Base-by-base conservation (phyloP, 2,888 invertebrate genomes). In the Sarcophaga subvicina region DNA sequence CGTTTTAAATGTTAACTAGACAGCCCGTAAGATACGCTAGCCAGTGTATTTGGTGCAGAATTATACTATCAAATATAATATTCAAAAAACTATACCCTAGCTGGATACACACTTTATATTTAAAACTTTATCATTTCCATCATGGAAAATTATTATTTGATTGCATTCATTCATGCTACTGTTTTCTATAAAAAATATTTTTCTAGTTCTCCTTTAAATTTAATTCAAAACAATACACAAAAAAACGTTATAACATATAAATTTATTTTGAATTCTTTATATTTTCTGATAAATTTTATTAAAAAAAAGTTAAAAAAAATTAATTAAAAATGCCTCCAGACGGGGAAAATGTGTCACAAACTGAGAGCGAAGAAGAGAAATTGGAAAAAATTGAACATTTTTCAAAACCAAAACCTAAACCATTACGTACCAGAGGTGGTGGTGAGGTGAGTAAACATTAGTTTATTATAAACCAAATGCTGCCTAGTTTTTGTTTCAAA, bases 361-460 rank as follows among this genome's bases (percentile, higher is more conserved):
- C 54, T 2, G 77, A 79, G 59, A 81, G 78, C 54, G 84, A 70
- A 14, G 66, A 70, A n/a, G 81, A 87, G 27, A 25, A 69, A n/a
- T 45, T 87, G 27, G 72, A 84, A 72, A 71, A 75, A 27, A 20
- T 84, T 45, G 54, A 84, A 47, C 11, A 69, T 47, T 79, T 76
- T 4, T 47, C 78, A n/a, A 8, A 76, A 27, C 22, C 70, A 59
- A n/a, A 22, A 12, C 22, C 70, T 27, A 22, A 22, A 12, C 22
- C 70, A 47, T n/a, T 17, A 12, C 64, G 62, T 14, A 63, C 49
- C 20, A 75, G 27, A 17, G 60, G 45, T 12, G 71, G 70, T n/a
- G 78, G 25, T 49, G 59, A 77, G 80, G 86, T 86, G 63, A 64
- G 49, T 78, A 60, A 45, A 12, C 37, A 12, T 62, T 62, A 62